Evolutionary conservation across 1,140 invertebrate genomes (phyloP).

Genomic region (Hylaeus volcanicus): DNA sequence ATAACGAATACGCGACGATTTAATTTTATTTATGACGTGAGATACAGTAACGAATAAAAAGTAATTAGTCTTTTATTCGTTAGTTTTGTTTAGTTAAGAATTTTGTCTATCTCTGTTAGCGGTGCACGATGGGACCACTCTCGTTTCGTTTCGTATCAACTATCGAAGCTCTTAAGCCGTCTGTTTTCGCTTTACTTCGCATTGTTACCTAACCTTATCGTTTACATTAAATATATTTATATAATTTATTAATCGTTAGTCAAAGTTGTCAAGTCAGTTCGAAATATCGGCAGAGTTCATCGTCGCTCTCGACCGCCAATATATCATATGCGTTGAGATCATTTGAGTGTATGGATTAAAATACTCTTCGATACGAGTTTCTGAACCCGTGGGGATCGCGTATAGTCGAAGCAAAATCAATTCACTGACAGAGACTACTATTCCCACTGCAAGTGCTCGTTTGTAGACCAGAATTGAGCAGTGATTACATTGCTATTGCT

Average conservation of each 20-base stretch:
- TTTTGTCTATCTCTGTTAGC: neutral
- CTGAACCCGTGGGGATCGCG: neutral
- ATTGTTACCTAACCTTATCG: constrained; percentile 51
- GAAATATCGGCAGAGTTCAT: constrained; percentile 58
- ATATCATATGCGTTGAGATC: constrained; percentile 65
- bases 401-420: neutral
- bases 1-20: too few relatives aligned
- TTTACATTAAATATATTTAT: constrained; percentile 62
- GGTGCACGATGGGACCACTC: neutral
- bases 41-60: too few relatives aligned
- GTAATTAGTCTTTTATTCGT: too few relatives aligned
- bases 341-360: constrained; percentile 60
- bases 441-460: too few relatives aligned
- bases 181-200: constrained; percentile 26
- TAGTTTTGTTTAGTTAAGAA: too few relatives aligned
- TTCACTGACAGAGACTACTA: neutral
- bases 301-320: constrained; percentile 47
- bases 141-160: constrained; percentile 11
- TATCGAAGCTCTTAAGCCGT: constrained; percentile 46
- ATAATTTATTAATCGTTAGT: constrained; percentile 63
- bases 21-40: too few relatives aligned
- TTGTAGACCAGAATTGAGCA: too few relatives aligned
- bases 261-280: constrained; percentile 69
- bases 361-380: constrained; percentile 40
- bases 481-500: too few relatives aligned